phyloP scores from a whole-genome alignment of 2,888 invertebrate genomes.

The Acheta domesticus region DNA sequence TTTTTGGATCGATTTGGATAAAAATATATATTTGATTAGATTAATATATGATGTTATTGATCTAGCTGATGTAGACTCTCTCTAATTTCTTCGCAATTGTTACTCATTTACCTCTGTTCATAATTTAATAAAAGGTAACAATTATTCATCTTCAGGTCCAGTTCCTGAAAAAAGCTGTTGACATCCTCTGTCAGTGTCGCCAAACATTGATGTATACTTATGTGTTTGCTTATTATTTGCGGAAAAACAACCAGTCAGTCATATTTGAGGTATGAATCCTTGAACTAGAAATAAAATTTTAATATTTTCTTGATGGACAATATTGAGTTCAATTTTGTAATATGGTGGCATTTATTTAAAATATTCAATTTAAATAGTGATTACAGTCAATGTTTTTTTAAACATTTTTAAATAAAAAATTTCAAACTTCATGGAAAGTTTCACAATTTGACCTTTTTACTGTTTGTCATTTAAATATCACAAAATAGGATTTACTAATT shows the following conservation, averaged over 20 bases:
- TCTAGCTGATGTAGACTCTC: no score
- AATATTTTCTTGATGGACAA: no score
- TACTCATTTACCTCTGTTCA: background rate
- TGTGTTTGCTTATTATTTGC: conserved; percentile 97
- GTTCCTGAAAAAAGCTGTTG: conserved; percentile 95
- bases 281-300: background rate
- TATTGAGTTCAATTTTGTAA: no score
- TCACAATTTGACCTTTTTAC: no score
- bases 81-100: no score
- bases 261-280: conserved; percentile 75
- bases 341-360: no score
- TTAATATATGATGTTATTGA: background rate
- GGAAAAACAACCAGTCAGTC: conserved; percentile 96
- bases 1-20: conserved; percentile 24
- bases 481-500: no score
- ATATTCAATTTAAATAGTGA: no score
- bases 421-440: no score
- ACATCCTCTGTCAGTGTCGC: conserved; percentile 93
- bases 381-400: no score
- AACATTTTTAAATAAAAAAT: no score
- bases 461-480: no score
- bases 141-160: conserved; percentile 65
- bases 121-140: background rate
- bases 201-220: conserved; percentile 99
- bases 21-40: background rate